These are phyloP conservation scores for Clarias fuscus DNA, from an alignment of 2,797 vertebrate genomes.

Conservation along the genomic window DNA sequence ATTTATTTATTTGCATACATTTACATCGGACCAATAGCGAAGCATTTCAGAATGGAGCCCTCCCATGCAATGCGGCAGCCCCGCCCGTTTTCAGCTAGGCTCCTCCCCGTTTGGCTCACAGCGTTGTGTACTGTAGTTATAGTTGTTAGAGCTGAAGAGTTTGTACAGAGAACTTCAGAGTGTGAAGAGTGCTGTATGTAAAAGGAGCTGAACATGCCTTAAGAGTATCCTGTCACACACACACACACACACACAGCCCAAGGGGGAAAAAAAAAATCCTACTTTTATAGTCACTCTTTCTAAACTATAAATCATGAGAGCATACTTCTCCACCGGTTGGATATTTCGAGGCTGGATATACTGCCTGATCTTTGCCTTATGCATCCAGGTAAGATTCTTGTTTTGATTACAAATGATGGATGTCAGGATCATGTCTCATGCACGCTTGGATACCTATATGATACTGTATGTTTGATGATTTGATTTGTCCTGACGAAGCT, in stretches of 20 bases:
- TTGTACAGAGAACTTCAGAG: not conserved
- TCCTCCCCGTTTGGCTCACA: not conserved
- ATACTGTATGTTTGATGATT: not conserved
- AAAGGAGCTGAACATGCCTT: conserved; percentile 15
- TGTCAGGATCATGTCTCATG: not conserved
- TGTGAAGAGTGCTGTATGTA: not conserved
- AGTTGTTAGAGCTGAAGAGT: not conserved
- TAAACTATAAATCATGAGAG: conserved; percentile 59
- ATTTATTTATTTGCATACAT: not conserved
- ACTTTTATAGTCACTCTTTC: not conserved
- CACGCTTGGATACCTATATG: not conserved
- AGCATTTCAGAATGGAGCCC: not conserved
- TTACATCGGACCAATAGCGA: conserved; percentile 21
- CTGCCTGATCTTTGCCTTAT: conserved; percentile 64
- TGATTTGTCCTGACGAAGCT: not conserved
- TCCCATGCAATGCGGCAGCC: not conserved
- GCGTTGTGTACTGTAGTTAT: not conserved
- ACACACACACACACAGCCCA: conserved; percentile 1
- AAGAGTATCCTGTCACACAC: conserved; percentile 7
- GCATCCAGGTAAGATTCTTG: conserved; percentile 70
- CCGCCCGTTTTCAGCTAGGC: not conserved
- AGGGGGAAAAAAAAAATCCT: not conserved
- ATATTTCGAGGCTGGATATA: conserved; percentile 77
- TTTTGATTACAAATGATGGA: not conserved
- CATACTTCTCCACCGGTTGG: conserved; percentile 69